A percentile compares a stretch with the other conserved stretches of the same genome.
phyloP scores from a whole-genome alignment of 2,888 invertebrate species.

The Drosophila antonietae region DNA sequence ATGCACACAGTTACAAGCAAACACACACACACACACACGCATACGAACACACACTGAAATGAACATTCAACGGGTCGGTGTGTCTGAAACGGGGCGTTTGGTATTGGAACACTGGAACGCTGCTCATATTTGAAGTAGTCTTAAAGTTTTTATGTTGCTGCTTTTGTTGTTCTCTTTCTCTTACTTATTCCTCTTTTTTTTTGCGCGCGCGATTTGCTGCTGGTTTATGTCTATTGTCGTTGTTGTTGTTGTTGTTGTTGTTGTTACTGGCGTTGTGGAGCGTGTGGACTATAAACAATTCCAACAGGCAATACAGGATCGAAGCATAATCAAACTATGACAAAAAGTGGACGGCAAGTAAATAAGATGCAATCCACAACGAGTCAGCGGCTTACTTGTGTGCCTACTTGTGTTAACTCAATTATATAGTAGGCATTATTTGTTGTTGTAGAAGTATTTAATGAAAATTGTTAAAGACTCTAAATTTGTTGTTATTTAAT shows the following conservation, averaged over 20 bases:
- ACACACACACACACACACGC: slow-evolving; percentile 17
- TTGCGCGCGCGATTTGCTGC: slow-evolving; percentile 12
- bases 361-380: slow-evolving; percentile 6
- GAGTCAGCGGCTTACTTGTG: slow-evolving; percentile 1
- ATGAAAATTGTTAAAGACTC: not conserved
- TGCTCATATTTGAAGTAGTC: slow-evolving; percentile 36
- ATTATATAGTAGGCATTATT: not conserved
- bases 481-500: slow-evolving; percentile 16
- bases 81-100: slow-evolving; percentile 16
- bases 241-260: slow-evolving; percentile 16
- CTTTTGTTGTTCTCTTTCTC: slow-evolving; percentile 11
- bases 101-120: slow-evolving; percentile 46
- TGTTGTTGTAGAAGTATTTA: slow-evolving; percentile 18
- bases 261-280: slow-evolving; percentile 3
- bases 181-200: slow-evolving; percentile 8
- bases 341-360: slow-evolving; percentile 31
- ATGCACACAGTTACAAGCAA: slow-evolving; percentile 13
- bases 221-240: slow-evolving; percentile 10
- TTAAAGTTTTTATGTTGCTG: slow-evolving; percentile 31
- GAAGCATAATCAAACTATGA: slow-evolving; percentile 30
- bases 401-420: no score
- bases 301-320: slow-evolving; percentile 1
- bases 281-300: slow-evolving; percentile 15
- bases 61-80: slow-evolving; percentile 28
- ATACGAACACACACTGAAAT: slow-evolving; percentile 31